Percentiles rank a stretch among this genome's conserved stretches.
phyloP scores from a whole-genome alignment of 2,888 invertebrate genomes.

The Spicauda simplicius region DNA sequence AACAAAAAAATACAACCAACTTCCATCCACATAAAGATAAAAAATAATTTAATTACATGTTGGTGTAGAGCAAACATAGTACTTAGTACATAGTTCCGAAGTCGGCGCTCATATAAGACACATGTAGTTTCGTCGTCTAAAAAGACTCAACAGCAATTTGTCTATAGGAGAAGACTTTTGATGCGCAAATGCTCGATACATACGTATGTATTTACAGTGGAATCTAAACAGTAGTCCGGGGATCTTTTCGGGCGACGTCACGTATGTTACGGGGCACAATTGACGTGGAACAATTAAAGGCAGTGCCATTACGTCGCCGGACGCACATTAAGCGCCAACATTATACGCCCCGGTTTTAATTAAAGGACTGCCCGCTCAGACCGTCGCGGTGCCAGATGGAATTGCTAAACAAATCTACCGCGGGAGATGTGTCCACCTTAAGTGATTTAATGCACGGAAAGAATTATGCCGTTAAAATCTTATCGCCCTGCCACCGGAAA shows the following conservation, averaged over 20 bases:
- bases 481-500: slow-evolving; percentile 52
- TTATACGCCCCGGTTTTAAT: slow-evolving; percentile 81
- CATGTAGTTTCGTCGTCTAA: no score
- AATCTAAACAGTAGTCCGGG: slow-evolving; percentile 20
- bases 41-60: no score
- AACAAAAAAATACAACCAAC: no score
- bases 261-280: slow-evolving; percentile 62
- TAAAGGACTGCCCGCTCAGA: slow-evolving; percentile 80
- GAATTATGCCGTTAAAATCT: slow-evolving; percentile 79
- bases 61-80: no score
- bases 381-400: slow-evolving; percentile 76
- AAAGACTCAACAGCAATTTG: no score
- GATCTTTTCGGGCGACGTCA: slow-evolving; percentile 40
- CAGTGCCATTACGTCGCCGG: slow-evolving; percentile 76
- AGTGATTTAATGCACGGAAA: slow-evolving; percentile 84
- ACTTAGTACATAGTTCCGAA: no score
- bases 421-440: slow-evolving; percentile 83
- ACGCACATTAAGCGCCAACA: slow-evolving; percentile 81
- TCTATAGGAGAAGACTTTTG: not conserved
- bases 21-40: no score
- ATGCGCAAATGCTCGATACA: not conserved
- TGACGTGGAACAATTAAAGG: slow-evolving; percentile 79
- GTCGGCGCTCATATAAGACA: no score
- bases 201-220: not conserved
- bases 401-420: slow-evolving; percentile 84